A percentile compares a stretch with the other conserved stretches of the same genome.
These are phyloP conservation scores for Allacma fusca DNA, from an alignment of 2,888 invertebrate genomes.

Conservation along the genomic window DNA sequence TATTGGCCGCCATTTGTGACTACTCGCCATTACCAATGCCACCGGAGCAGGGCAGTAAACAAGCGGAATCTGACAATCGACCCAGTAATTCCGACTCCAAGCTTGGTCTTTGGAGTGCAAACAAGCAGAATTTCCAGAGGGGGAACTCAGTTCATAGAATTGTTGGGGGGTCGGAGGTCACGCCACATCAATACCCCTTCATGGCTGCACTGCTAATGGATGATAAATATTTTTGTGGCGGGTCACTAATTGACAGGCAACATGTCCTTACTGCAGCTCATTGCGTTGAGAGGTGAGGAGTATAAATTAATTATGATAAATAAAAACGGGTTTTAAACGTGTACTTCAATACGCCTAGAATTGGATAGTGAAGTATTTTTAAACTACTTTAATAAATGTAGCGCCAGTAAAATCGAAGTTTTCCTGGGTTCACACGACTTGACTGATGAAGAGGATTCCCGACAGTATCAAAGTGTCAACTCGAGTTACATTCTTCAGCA, in stretches of 20 bases:
- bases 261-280: constrained; percentile 57
- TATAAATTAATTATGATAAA: too few species aligned
- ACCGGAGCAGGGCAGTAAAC: constrained; percentile 22
- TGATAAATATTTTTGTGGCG: constrained; percentile 53
- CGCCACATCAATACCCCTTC: constrained; percentile 56
- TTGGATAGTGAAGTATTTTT: too few species aligned
- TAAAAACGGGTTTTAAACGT: too few species aligned
- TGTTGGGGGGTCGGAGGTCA: constrained; percentile 53
- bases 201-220: constrained; percentile 55
- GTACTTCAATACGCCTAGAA: too few species aligned
- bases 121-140: not conserved
- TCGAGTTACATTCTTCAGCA: constrained; percentile 46
- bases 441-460: constrained; percentile 13
- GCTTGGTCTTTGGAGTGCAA: constrained; percentile 7
- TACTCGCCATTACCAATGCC: constrained; percentile 46
- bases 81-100: not conserved
- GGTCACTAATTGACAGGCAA: constrained; percentile 50
- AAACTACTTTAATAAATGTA: too few species aligned
- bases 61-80: not conserved
- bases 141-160: constrained; percentile 37
- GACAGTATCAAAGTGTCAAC: constrained; percentile 24
- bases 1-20: constrained; percentile 55
- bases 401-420: constrained; percentile 28
- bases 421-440: constrained; percentile 38
- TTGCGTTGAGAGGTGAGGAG: not conserved